phyloP scores from a whole-genome alignment of 53 echinoderm and acorn worm genomes.

The Patiria pectinifera region DNA sequence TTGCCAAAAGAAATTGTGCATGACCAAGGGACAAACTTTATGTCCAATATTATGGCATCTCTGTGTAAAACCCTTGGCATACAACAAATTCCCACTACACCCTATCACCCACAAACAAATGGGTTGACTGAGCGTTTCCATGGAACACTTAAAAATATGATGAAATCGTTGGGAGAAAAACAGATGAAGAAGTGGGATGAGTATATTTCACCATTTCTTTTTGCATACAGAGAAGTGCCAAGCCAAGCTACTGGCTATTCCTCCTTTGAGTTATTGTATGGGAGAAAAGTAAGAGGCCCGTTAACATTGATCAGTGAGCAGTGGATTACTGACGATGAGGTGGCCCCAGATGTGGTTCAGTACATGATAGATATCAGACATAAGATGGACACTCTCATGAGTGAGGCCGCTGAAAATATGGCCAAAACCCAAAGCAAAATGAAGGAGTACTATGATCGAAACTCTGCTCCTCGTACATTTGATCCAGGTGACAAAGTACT shows the following conservation, averaged over 20 bases:
- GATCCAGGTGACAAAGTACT: conserved; percentile 29
- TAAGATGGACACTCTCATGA: not conserved
- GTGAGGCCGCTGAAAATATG: conserved; percentile 26
- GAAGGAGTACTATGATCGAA: conserved; percentile 33
- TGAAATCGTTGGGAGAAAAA: conserved; percentile 27
- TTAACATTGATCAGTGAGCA: conserved; percentile 25
- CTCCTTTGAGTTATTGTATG: conserved; percentile 62
- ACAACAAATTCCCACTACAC: conserved; percentile 30
- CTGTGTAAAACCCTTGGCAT: conserved; percentile 44
- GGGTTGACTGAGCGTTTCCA: conserved; percentile 50
- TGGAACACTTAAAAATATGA: conserved; percentile 48
- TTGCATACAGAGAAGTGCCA: conserved; percentile 65
- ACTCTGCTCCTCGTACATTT: not conserved
- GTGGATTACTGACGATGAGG: conserved; percentile 40
- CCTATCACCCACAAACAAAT: conserved; percentile 54
- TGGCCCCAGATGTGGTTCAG: too few species aligned
- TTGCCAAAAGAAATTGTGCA: conserved; percentile 68
- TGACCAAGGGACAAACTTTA: conserved; percentile 75
- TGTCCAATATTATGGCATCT: conserved; percentile 54
- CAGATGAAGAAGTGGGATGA: conserved; percentile 58
- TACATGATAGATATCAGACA: conserved; percentile 39
- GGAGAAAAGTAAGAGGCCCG: conserved; percentile 35
- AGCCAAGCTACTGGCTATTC: conserved; percentile 42
- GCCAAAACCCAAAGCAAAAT: conserved; percentile 12
- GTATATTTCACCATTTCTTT: conserved; percentile 35